Conservation (phyloP, 2,113 vertebrate genomes). For the Isichthys henryi region DNA sequence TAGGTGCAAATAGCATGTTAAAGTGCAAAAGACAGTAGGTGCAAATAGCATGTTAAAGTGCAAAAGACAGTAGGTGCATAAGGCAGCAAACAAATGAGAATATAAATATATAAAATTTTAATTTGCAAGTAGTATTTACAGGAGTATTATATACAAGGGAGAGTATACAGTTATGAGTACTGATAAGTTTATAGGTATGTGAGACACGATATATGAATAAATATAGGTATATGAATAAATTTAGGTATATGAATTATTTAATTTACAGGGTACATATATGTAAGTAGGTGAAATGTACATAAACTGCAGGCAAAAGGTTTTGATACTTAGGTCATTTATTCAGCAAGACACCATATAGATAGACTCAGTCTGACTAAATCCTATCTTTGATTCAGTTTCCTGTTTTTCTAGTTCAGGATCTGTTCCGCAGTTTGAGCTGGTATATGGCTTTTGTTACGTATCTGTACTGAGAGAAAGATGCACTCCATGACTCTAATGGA, state of each 20-base stretch:
- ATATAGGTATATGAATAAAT: background rate
- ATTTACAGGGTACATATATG: background rate
- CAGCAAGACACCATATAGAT: background rate
- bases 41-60: background rate
- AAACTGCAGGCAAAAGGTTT: background rate
- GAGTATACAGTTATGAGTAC: background rate
- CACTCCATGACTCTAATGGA: conserved; percentile 9
- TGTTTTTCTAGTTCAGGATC: conserved; percentile 26
- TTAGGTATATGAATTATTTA: background rate
- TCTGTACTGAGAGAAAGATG: conserved; percentile 32
- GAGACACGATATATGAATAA: no score
- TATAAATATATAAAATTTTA: background rate
- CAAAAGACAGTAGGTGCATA: background rate
- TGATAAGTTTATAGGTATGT: no score
- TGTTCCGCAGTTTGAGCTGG: conserved; percentile 30
- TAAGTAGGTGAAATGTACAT: background rate
- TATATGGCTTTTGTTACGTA: background rate
- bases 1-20: no score
- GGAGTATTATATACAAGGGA: background rate
- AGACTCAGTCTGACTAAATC: background rate
- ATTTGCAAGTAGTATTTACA: background rate
- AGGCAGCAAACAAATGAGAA: background rate
- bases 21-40: no score
- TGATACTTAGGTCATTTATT: background rate
- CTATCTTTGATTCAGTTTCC: background rate